Conservation (phyloP, 2,888 invertebrate genomes). For the Galerucella nymphaeae region DNA sequence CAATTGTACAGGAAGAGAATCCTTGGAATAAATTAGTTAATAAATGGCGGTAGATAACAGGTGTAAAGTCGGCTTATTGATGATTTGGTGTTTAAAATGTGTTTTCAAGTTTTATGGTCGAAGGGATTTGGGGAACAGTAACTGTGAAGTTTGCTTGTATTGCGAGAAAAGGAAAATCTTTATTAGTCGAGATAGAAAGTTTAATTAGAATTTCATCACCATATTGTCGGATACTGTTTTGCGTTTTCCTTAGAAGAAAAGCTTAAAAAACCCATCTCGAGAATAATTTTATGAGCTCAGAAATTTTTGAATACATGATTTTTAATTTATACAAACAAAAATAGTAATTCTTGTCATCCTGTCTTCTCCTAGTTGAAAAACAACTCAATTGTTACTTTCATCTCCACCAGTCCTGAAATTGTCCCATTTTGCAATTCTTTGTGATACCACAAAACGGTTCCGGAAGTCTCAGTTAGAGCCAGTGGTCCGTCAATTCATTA, state of each 20-base stretch:
- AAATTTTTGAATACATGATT: too few relatives aligned
- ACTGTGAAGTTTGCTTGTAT: neutral
- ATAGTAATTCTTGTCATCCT: too few relatives aligned
- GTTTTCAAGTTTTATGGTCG: constrained; percentile 11
- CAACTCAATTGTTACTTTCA: too few relatives aligned
- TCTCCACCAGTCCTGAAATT: too few relatives aligned
- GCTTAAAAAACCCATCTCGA: neutral
- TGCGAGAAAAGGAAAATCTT: constrained; percentile 8
- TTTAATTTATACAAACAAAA: too few relatives aligned
- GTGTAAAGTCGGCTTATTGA: constrained; percentile 16
- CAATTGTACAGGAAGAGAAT: constrained; percentile 32
- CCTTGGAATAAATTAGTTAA: constrained; percentile 38
- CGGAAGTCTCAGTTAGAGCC: too few relatives aligned
- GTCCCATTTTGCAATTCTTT: too few relatives aligned
- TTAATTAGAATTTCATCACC: constrained; percentile 13
- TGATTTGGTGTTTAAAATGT: constrained; percentile 15
- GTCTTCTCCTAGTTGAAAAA: too few relatives aligned
- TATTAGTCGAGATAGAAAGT: constrained; percentile 11
- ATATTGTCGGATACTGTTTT: constrained; percentile 1
- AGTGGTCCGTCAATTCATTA: too few relatives aligned
- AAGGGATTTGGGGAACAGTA: constrained; percentile 1
- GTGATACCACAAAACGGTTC: too few relatives aligned
- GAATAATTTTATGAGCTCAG: too few relatives aligned
- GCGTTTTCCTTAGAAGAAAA: neutral
- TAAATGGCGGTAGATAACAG: constrained; percentile 22